phyloP scores from a whole-genome alignment of 2,888 invertebrate species.

The Nephrotoma flavescens region DNA sequence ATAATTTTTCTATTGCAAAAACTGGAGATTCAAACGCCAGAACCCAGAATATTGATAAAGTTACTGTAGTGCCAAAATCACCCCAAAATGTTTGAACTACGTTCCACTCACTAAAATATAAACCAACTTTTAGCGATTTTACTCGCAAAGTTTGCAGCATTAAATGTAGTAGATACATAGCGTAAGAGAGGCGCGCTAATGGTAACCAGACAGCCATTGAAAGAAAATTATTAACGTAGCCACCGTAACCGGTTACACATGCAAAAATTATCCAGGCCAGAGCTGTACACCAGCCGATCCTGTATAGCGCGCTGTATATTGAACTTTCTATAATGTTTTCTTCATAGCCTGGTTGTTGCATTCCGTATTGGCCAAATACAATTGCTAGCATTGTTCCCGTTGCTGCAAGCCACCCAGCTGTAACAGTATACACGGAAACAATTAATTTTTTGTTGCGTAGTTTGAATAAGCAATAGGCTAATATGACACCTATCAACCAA shows the following conservation, averaged over 20 bases:
- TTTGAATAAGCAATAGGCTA: slow-evolving; percentile 26
- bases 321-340: slow-evolving; percentile 23
- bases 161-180: slow-evolving; percentile 14
- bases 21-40: slow-evolving; percentile 14
- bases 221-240: slow-evolving; percentile 13
- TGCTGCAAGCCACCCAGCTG: slow-evolving; percentile 23
- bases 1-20: not conserved
- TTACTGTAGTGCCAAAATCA: slow-evolving; percentile 12
- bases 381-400: slow-evolving; percentile 23
- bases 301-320: slow-evolving; percentile 20
- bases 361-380: slow-evolving; percentile 27
- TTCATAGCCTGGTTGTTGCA: slow-evolving; percentile 20
- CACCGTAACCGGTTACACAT: slow-evolving; percentile 22
- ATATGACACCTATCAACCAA: slow-evolving; percentile 29
- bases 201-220: slow-evolving; percentile 15
- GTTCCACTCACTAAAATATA: not conserved
- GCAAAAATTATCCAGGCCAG: slow-evolving; percentile 25
- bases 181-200: slow-evolving; percentile 13
- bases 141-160: slow-evolving; percentile 7
- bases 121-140: not conserved
- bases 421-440: not conserved
- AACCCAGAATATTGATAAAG: slow-evolving; percentile 10
- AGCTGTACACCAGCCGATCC: slow-evolving; percentile 22
- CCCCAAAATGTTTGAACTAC: slow-evolving; percentile 11
- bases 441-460: not conserved